Evolutionary conservation across 2,888 invertebrate species (phyloP).

Genomic region (Cheilosia grossa): DNA sequence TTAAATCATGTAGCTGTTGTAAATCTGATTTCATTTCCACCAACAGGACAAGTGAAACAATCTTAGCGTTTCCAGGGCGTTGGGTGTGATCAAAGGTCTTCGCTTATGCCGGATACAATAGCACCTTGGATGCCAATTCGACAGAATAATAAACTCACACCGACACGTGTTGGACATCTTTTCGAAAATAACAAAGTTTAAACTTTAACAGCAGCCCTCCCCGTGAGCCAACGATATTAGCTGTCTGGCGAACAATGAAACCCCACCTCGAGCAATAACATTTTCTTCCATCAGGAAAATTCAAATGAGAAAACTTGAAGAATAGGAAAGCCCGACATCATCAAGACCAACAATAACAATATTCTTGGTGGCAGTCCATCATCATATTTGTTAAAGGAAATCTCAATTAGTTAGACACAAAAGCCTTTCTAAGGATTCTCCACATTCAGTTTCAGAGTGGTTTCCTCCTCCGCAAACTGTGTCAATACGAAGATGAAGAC

Average conservation of each 20-base stretch:
- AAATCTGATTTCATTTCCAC: constrained; percentile 19
- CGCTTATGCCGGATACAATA: constrained; percentile 26
- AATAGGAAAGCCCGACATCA: constrained; percentile 67
- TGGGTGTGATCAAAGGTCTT: constrained; percentile 61
- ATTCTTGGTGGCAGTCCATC: constrained; percentile 59
- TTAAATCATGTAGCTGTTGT: constrained; percentile 14
- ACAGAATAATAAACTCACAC: constrained; percentile 37
- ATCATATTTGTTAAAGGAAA: constrained; percentile 66
- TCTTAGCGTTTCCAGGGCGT: constrained; percentile 26
- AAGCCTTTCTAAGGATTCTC: constrained; percentile 69
- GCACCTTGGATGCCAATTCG: constrained; percentile 51
- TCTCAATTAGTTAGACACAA: constrained; percentile 74
- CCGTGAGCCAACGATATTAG: constrained; percentile 47
- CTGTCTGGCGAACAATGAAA: constrained; percentile 68
- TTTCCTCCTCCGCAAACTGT: constrained; percentile 23
- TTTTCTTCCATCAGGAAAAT: constrained; percentile 52
- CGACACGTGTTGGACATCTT: constrained; percentile 73
- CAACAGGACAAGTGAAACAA: constrained; percentile 42
- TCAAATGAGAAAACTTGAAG: constrained; percentile 69
- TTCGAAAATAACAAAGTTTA: constrained; percentile 66
- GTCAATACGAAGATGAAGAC: constrained; percentile 4
- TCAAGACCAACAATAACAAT: constrained; percentile 57
- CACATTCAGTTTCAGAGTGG: constrained; percentile 21
- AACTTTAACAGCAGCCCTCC: constrained; percentile 57
- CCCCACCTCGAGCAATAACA: constrained; percentile 26